Percentiles rank a stretch among this genome's conserved stretches.
phyloP scores from a whole-genome alignment of 2,113 vertebrate species.

The Rhinoderma darwinii region DNA sequence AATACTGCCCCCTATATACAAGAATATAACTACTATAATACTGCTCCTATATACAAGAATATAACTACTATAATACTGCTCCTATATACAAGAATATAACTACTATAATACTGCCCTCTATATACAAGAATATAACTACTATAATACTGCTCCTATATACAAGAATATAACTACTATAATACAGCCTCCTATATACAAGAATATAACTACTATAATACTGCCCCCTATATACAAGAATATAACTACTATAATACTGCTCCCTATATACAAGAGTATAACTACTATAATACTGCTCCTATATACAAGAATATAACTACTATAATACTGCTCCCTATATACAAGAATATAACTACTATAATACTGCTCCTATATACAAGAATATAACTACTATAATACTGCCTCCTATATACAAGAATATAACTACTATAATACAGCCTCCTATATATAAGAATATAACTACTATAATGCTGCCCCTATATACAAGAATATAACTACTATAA shows the following conservation, averaged over 20 bases:
- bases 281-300: too few species aligned
- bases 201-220: too few species aligned
- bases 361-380: background rate
- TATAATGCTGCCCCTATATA: too few species aligned
- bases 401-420: background rate
- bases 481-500: too few species aligned
- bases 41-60: background rate
- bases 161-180: too few species aligned
- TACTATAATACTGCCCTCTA: background rate
- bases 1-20: background rate
- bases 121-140: too few species aligned
- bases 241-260: background rate
- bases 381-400: conserved; percentile 1
- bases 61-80: background rate
- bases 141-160: too few species aligned
- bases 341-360: too few species aligned
- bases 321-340: too few species aligned
- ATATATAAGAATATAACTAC: too few species aligned
- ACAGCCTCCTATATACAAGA: background rate
- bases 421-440: background rate
- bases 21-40: background rate
- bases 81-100: background rate
- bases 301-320: too few species aligned
- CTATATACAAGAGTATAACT: too few species aligned
- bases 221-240: background rate